Evolutionary conservation across 2,888 invertebrate genomes (phyloP).

Genomic region (Petrolisthes cinctipes): DNA sequence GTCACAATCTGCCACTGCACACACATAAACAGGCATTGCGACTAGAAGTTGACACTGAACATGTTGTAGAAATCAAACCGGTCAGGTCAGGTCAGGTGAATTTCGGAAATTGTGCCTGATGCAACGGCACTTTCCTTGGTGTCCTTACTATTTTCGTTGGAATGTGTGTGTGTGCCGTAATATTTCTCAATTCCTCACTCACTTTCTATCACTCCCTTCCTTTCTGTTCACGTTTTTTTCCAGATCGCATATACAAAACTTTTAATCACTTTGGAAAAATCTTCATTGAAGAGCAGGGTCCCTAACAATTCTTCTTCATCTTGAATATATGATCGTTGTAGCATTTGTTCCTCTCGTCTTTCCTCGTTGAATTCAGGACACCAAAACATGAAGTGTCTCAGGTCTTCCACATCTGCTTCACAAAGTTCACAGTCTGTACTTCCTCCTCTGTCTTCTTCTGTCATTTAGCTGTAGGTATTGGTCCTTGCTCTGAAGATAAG

Average conservation of each 20-base stretch:
- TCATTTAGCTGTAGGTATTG: neutral
- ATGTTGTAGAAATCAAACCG: too few relatives aligned
- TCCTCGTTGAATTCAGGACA: constrained; percentile 1
- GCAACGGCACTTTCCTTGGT: neutral
- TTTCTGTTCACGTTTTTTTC: neutral
- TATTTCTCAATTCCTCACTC: too few relatives aligned
- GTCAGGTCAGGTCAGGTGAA: too few relatives aligned
- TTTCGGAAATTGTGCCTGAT: neutral
- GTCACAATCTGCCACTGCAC: too few relatives aligned
- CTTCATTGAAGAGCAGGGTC: neutral
- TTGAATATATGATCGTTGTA: neutral
- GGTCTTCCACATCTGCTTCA: neutral
- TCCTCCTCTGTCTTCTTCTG: neutral
- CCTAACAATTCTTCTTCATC: neutral
- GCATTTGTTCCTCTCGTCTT: neutral
- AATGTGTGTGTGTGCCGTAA: neutral
- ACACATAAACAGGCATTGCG: too few relatives aligned
- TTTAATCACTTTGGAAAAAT: neutral
- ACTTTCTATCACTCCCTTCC: neutral
- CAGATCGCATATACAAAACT: neutral
- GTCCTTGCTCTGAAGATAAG: too few relatives aligned
- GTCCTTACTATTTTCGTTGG: neutral
- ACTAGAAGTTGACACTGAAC: too few relatives aligned
- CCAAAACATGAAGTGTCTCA: neutral
- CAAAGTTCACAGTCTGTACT: neutral